phyloP scores from a whole-genome alignment of 2,888 invertebrate species.

The Lasioglossum marginatum region DNA sequence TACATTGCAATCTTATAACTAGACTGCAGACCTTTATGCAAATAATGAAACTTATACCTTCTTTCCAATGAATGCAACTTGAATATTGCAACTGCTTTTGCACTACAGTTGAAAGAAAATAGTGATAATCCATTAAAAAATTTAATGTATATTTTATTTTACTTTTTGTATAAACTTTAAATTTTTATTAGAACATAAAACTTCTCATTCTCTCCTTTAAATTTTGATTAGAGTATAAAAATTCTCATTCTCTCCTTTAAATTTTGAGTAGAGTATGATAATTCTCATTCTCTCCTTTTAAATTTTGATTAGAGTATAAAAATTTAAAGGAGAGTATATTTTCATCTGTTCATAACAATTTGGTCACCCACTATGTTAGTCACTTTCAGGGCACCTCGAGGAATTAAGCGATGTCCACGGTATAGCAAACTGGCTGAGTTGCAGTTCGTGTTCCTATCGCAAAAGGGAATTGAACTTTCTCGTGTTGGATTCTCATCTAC shows the following conservation, averaged over 20 bases:
- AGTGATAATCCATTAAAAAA: not conserved
- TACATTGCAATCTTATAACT: not conserved
- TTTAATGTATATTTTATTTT: not conserved
- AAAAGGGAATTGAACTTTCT: slow-evolving; percentile 39
- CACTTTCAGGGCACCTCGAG: not conserved
- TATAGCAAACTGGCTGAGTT: slow-evolving; percentile 17
- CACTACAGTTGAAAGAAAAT: not conserved
- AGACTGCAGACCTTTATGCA: not conserved
- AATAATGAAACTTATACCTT: not conserved
- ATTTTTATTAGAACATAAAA: too few species aligned
- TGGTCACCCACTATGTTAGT: not conserved
- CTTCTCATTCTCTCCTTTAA: too few species aligned
- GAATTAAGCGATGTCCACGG: slow-evolving; percentile 19
- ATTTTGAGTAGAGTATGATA: too few species aligned
- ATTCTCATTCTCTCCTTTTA: too few species aligned
- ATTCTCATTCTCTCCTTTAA: too few species aligned
- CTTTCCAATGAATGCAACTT: not conserved
- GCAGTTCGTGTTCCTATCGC: slow-evolving; percentile 11
- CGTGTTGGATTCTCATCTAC: slow-evolving; percentile 26
- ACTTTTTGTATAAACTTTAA: too few species aligned
- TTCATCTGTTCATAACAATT: not conserved
- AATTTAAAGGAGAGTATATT: not conserved
- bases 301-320: too few species aligned
- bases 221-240: too few species aligned
- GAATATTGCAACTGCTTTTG: not conserved